phyloP scores from a whole-genome alignment of 2,797 vertebrate genomes.

The Scleropages formosus region DNA sequence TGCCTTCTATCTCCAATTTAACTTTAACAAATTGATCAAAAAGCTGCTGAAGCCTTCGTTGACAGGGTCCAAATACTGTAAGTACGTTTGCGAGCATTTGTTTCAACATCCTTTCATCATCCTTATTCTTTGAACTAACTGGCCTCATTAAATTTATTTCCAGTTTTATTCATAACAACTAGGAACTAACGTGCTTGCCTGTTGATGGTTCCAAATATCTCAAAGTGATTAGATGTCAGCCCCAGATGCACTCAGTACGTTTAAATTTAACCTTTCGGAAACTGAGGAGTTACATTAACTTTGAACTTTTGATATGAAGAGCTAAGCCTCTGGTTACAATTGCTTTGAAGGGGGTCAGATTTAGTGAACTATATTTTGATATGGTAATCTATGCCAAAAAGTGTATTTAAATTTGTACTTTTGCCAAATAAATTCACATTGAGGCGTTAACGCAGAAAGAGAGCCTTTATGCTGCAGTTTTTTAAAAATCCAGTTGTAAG shows the following conservation, averaged over 20 bases:
- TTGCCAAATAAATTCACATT: too few species aligned
- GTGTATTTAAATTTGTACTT: too few species aligned
- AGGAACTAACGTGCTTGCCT: slow-evolving; percentile 5
- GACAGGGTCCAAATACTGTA: slow-evolving; percentile 17
- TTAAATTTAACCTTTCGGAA: slow-evolving; percentile 5
- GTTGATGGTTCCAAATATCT: slow-evolving; percentile 2
- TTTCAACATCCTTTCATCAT: slow-evolving; percentile 21
- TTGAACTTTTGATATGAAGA: too few species aligned
- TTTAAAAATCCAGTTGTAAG: too few species aligned
- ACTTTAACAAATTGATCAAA: slow-evolving; percentile 23
- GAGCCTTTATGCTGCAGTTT: too few species aligned
- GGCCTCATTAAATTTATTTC: slow-evolving; percentile 10
- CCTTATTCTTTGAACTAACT: slow-evolving; percentile 19
- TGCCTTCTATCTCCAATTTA: slow-evolving; percentile 16
- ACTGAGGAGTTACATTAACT: background rate
- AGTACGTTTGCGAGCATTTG: slow-evolving; percentile 13
- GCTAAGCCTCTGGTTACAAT: too few species aligned
- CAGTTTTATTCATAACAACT: background rate
- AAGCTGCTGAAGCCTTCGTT: slow-evolving; percentile 11
- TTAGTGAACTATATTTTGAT: too few species aligned
- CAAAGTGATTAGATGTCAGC: slow-evolving; percentile 6
- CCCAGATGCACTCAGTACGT: slow-evolving; percentile 7
- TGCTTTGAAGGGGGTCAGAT: too few species aligned
- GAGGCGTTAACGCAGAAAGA: too few species aligned
- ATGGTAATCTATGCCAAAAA: too few species aligned